Evolutionary conservation across 2,797 vertebrate genomes (phyloP).

Genomic region (Sternarchorhynchus goeldii): DNA sequence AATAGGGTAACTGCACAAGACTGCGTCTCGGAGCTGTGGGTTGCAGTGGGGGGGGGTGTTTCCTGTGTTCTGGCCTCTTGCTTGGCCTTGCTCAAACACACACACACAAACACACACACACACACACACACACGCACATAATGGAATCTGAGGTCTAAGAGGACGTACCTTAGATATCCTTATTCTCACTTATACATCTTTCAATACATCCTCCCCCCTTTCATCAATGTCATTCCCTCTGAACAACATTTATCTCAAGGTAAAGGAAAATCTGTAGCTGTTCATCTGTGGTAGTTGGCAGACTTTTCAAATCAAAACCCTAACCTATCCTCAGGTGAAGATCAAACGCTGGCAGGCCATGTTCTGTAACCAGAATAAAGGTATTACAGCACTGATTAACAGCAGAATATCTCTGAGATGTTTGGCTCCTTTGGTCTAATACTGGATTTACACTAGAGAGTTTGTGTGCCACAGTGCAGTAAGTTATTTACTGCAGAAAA

Average conservation of each 20-base stretch:
- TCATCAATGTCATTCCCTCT: background rate
- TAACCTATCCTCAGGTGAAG: no score
- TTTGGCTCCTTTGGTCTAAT: background rate
- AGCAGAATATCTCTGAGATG: background rate
- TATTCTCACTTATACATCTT: conserved; percentile 1
- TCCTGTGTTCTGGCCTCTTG: conserved; percentile 75
- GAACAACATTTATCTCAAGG: conserved; percentile 13
- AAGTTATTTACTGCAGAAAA: background rate
- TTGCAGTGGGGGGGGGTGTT: conserved; percentile 65
- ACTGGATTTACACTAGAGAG: no score
- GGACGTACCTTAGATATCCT: conserved; percentile 15
- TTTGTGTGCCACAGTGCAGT: background rate
- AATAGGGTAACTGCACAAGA: conserved; percentile 72
- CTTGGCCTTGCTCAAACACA: conserved; percentile 55
- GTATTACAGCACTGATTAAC: background rate
- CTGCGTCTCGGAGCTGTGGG: conserved; percentile 61
- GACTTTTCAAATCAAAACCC: background rate
- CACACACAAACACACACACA: conserved; percentile 20
- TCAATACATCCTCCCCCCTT: background rate
- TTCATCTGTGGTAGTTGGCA: background rate
- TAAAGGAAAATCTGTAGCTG: background rate
- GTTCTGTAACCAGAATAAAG: no score
- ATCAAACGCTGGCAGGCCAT: no score
- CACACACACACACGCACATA: conserved; percentile 55
- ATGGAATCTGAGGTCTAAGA: conserved; percentile 54